phyloP scores from a whole-genome alignment of 2,888 invertebrate species.

The Lasioglossum zephyrum region DNA sequence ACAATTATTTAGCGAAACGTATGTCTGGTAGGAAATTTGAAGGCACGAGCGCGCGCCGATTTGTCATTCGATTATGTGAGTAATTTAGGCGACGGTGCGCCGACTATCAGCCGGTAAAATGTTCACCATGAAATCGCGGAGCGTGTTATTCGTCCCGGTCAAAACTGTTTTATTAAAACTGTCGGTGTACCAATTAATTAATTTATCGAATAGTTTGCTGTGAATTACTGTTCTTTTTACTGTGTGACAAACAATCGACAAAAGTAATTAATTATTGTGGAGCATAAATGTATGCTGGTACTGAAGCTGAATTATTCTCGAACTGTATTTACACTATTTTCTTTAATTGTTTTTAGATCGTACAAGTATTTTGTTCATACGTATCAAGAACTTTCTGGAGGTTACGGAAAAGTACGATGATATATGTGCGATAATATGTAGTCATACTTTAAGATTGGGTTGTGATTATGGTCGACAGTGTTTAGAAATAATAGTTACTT shows the following conservation, averaged over 20 bases:
- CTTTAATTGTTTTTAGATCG: too few species aligned
- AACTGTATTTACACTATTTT: too few species aligned
- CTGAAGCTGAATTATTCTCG: too few species aligned
- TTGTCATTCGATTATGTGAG: constrained; percentile 48
- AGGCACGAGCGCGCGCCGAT: constrained; percentile 27
- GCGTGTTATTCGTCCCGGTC: not conserved
- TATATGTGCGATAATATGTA: too few species aligned
- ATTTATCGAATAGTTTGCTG: constrained; percentile 14
- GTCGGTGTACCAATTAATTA: not conserved
- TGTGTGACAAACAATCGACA: not conserved
- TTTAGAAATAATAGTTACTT: too few species aligned
- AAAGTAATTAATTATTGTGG: not conserved
- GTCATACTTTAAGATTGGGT: too few species aligned
- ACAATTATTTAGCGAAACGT: constrained; percentile 35
- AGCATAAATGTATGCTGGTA: too few species aligned
- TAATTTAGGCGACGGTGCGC: constrained; percentile 24
- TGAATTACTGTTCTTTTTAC: not conserved
- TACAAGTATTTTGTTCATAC: too few species aligned
- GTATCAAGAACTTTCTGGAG: too few species aligned
- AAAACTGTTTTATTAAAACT: constrained; percentile 2
- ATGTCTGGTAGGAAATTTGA: constrained; percentile 11
- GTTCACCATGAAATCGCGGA: constrained; percentile 23
- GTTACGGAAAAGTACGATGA: too few species aligned
- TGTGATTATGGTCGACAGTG: too few species aligned
- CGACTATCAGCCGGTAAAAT: constrained; percentile 23